phyloP scores from a whole-genome alignment of 2,113 vertebrate genomes.

The Erpornis zantholeuca region DNA sequence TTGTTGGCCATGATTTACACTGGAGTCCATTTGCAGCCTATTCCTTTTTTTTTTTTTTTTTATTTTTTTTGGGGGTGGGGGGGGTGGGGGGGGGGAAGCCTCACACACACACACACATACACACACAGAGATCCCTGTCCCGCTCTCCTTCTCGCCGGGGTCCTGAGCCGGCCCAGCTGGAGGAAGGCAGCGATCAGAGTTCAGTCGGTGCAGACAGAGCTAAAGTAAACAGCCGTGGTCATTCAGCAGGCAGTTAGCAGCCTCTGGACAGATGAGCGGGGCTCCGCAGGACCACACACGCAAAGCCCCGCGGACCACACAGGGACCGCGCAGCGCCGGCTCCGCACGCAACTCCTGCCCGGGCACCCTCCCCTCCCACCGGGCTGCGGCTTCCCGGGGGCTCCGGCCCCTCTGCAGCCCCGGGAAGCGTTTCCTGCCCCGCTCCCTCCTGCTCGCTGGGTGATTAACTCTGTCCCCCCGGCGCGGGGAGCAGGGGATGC shows the following conservation, averaged over 20 bases:
- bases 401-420: neutral
- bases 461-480: neutral
- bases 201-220: conserved; percentile 96
- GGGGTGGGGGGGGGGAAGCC: neutral
- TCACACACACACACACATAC: neutral
- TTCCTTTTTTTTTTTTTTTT: neutral
- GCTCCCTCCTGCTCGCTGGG: neutral
- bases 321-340: conserved; percentile 79
- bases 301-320: conserved; percentile 89
- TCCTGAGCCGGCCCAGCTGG: conserved; percentile 97
- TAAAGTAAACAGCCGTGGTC: conserved; percentile 99
- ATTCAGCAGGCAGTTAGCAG: conserved; percentile 96
- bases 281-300: conserved; percentile 94
- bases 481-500: neutral
- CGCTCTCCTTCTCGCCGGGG: conserved; percentile 53
- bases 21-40: conserved; percentile 41
- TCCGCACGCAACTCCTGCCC: conserved; percentile 77
- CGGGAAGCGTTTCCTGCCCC: neutral
- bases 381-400: conserved; percentile 53
- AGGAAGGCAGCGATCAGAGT: conserved; percentile 90
- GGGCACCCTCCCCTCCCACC: conserved; percentile 50
- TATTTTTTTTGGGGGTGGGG: too few species aligned
- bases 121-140: neutral
- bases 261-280: conserved; percentile 96
- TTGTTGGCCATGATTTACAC: conserved; percentile 52